Conservation (phyloP, 2,113 vertebrate species). For the Onychostoma macrolepis region DNA sequence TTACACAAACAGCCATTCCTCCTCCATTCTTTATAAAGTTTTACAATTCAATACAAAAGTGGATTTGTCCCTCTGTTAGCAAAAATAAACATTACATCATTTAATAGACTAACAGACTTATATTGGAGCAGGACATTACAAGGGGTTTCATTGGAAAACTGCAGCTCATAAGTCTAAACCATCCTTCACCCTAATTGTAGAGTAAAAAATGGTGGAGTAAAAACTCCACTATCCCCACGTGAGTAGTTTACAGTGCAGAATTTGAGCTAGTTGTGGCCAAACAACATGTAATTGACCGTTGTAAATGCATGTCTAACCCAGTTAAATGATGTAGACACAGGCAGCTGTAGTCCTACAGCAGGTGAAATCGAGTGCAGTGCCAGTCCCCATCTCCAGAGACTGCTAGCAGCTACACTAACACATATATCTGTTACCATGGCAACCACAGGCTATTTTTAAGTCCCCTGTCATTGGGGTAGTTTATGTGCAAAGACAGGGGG, state of each 20-base stretch:
- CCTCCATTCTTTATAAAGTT: too few relatives aligned
- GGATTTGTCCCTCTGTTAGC: neutral
- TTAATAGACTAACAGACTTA: neutral
- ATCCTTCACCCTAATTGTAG: neutral
- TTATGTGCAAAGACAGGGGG: neutral
- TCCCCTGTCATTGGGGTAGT: conserved; percentile 9
- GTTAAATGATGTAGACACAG: neutral
- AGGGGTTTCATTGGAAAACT: neutral
- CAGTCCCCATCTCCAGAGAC: conserved; percentile 8
- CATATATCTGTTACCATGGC: conserved; percentile 57
- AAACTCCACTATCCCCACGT: neutral
- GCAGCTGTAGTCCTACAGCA: conserved; percentile 11
- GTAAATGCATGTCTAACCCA: neutral
- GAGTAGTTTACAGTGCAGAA: neutral
- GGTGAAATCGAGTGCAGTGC: conserved; percentile 17
- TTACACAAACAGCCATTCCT: too few relatives aligned
- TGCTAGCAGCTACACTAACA: conserved; percentile 1
- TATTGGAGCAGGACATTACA: neutral
- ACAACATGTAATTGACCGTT: neutral
- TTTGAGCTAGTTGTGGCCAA: neutral
- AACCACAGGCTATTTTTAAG: conserved; percentile 58
- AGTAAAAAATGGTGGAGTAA: neutral
- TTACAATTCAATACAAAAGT: neutral
- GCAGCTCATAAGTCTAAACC: neutral
- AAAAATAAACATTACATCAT: neutral